Percentiles rank a stretch among this genome's conserved stretches.
These are phyloP conservation scores for Lutjanus campechanus DNA, from an alignment of 2,797 vertebrate genomes.

Conservation along the genomic window DNA sequence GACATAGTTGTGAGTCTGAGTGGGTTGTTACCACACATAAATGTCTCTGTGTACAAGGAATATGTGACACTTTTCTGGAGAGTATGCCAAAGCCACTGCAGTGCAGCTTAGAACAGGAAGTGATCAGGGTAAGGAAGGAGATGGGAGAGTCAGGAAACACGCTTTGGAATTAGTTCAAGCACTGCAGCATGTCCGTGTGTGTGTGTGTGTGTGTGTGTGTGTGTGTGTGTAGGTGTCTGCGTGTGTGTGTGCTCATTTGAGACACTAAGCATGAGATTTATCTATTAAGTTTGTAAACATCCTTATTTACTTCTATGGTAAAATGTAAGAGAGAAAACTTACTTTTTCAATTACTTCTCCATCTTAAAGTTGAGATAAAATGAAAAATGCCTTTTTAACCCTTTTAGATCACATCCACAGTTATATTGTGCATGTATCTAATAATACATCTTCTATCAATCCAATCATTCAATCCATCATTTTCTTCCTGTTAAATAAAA, in stretches of 20 bases:
- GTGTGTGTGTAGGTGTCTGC: conserved; percentile 2
- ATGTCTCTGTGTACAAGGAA: conserved; percentile 65
- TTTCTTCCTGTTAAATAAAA: neutral
- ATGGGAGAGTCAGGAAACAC: conserved; percentile 64
- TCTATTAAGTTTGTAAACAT: conserved; percentile 50
- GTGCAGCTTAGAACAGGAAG: conserved; percentile 66
- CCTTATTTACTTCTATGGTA: conserved; percentile 33
- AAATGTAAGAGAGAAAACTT: conserved; percentile 26
- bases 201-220: conserved; percentile 16
- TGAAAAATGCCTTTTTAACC: no score
- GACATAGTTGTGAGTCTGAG: conserved; percentile 53
- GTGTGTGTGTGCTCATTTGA: conserved; percentile 25
- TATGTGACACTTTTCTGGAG: conserved; percentile 67
- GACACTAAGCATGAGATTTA: conserved; percentile 1
- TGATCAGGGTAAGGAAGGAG: conserved; percentile 73
- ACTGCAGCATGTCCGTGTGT: conserved; percentile 29
- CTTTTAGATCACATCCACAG: no score
- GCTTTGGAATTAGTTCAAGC: conserved; percentile 68
- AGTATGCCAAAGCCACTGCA: conserved; percentile 60
- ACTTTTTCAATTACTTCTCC: conserved; percentile 8
- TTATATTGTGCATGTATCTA: no score
- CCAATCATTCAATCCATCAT: no score
- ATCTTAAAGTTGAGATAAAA: neutral
- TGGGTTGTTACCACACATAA: conserved; percentile 69
- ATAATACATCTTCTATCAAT: no score